Evolutionary conservation across 1,140 invertebrate genomes (phyloP).

Genomic region (fruit fly (Drosophila melanogaster)): DNA sequence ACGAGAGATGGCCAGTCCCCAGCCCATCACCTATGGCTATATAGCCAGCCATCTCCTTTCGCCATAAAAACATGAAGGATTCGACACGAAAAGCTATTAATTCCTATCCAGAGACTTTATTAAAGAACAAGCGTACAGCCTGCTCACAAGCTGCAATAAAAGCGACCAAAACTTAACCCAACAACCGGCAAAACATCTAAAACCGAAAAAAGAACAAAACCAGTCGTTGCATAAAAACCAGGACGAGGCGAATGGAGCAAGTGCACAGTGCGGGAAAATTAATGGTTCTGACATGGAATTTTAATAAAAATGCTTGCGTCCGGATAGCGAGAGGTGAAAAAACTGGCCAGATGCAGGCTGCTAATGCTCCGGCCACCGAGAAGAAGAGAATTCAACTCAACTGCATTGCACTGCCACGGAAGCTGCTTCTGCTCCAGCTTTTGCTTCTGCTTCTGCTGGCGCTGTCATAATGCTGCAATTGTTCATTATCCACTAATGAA

Average conservation of each 20-base stretch:
- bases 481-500: constrained; percentile 83
- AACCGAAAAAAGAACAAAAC: constrained; percentile 14
- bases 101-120: constrained; percentile 35
- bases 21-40: background rate
- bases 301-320: constrained; percentile 82
- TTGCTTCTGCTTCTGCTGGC: constrained; percentile 36
- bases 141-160: constrained; percentile 35
- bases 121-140: constrained; percentile 21
- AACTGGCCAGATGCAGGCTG: constrained; percentile 68
- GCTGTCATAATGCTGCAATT: constrained; percentile 82
- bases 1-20: background rate
- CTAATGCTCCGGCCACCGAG: constrained; percentile 34
- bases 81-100: constrained; percentile 47
- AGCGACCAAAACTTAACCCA: constrained; percentile 35
- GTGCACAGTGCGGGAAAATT: constrained; percentile 71
- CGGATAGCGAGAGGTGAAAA: constrained; percentile 74
- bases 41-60: background rate
- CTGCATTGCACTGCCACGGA: constrained; percentile 30
- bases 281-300: constrained; percentile 78
- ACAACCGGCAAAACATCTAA: constrained; percentile 23
- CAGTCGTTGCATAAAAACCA: constrained; percentile 42
- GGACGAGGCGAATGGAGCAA: constrained; percentile 6
- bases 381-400: constrained; percentile 13
- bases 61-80: constrained; percentile 37
- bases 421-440: constrained; percentile 2